Base-by-base conservation (phyloP, 2,888 invertebrate species). In the Stenchaetothrips biformis region DNA sequence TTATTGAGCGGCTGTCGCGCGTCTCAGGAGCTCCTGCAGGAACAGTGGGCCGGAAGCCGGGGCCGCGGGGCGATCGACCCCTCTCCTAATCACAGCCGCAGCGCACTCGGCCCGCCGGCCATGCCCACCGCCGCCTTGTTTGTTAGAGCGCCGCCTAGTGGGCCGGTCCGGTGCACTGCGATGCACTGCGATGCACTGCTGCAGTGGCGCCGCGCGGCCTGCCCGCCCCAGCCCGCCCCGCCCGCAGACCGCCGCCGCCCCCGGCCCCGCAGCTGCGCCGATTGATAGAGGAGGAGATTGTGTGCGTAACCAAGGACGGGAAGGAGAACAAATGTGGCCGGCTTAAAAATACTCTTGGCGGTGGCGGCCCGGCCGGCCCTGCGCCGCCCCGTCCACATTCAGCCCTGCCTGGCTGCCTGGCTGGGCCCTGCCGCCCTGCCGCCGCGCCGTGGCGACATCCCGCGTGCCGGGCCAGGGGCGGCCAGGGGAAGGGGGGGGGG, bases 271-370 rank as follows among this genome's bases (percentile, higher is more conserved):
- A 37, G 37, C 37, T 37, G 37, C 37, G 37, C 37, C 37, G 59
- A 13, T 6, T 6, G 59, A 59, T 6, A 59, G 13, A 59, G 67
- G 7, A 67, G 21, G 67, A 67, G 9, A n/a, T n/a, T 67, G 25
- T 25, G 67, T 74, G 67, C 67, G 67, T 74, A 25, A 25, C 67
- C 67, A 74, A 74, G 67, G 67, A 74, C 67, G 67, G 25, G 67
- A 21, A 37, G 25, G 67, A 74, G 67, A 74, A 74, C 67, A 74
- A 74, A 74, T 74, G 67, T 74, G 25, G 67, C 67, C 25, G 25
- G 25, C 67, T 74, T 74, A 74, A 74, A 74, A 74, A 74, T 74
- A 74, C 67, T 74, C 67, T 74, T 74, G 67, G 67, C 67, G 11
- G 25, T 74, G 67, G 67, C 11, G 67, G 21, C 25, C 37, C 37